A percentile compares a stretch with the other conserved stretches of the same genome.
Conservation (phyloP, 2,797 vertebrate species). For the Coregonus suidteri region DNA sequence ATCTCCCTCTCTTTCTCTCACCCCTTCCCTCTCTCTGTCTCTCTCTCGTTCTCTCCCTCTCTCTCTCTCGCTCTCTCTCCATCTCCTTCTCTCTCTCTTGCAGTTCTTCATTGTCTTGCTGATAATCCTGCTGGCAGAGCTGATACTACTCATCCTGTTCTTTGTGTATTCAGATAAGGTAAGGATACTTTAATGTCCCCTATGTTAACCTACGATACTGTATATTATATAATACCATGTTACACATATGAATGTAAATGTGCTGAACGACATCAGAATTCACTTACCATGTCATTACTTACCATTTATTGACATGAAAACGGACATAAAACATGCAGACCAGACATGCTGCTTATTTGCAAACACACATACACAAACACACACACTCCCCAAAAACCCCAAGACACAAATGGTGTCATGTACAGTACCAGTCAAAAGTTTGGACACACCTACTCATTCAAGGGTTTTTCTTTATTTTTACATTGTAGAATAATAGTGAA, state of each 20-base stretch:
- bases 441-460: too few relatives aligned
- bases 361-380: background rate
- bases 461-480: too few relatives aligned
- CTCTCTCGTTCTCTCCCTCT: constrained; percentile 13
- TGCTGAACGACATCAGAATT: too few relatives aligned
- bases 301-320: background rate
- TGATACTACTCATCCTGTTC: constrained; percentile 95
- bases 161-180: constrained; percentile 99
- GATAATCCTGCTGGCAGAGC: constrained; percentile 92
- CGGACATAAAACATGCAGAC: background rate
- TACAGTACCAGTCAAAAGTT: background rate
- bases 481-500: too few relatives aligned
- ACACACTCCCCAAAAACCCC: background rate
- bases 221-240: background rate
- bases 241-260: background rate
- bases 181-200: constrained; percentile 51
- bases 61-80: constrained; percentile 10
- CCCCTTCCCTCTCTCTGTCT: constrained; percentile 10
- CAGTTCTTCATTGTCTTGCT: constrained; percentile 98
- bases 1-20: background rate
- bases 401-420: constrained; percentile 26
- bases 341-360: too few relatives aligned
- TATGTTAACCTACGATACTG: background rate
- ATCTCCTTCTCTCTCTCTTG: constrained; percentile 31
- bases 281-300: background rate